These are phyloP conservation scores for Mus pahari DNA, from an alignment of 2,113 vertebrate species.

Conservation along the genomic window DNA sequence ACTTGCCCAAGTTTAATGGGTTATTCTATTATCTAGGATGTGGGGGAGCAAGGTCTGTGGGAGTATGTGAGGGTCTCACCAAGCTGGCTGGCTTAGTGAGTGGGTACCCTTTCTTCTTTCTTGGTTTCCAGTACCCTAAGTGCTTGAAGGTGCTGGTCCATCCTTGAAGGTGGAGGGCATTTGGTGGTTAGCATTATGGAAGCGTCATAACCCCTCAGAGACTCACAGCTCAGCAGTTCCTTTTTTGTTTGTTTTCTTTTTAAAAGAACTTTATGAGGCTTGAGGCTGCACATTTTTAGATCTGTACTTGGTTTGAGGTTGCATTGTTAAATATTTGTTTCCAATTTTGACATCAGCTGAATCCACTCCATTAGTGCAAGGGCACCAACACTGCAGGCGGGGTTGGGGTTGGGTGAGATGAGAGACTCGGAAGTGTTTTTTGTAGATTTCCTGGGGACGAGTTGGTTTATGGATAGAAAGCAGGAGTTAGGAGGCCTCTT, in stretches of 20 bases:
- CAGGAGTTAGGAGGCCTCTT: conserved; percentile 30
- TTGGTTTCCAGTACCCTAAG: conserved; percentile 14
- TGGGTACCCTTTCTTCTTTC: conserved; percentile 50
- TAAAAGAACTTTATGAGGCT: conserved; percentile 62
- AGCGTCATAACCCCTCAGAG: conserved; percentile 14
- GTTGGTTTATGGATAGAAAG: conserved; percentile 11
- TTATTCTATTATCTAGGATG: conserved; percentile 30
- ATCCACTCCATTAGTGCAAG: conserved; percentile 44
- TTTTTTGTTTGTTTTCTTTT: not conserved
- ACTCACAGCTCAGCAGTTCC: conserved; percentile 32
- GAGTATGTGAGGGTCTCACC: conserved; percentile 19
- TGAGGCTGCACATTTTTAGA: conserved; percentile 57
- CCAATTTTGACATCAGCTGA: conserved; percentile 60
- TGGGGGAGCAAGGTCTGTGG: conserved; percentile 52
- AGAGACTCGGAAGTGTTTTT: conserved; percentile 54
- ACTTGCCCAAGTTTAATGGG: conserved; percentile 31
- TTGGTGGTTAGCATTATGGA: conserved; percentile 53
- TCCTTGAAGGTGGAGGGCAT: conserved; percentile 13
- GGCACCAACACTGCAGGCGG: not conserved
- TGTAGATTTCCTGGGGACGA: not conserved
- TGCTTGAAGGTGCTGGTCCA: conserved; percentile 23
- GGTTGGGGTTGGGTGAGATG: not conserved
- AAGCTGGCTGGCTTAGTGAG: not conserved
- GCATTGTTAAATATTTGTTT: conserved; percentile 66
- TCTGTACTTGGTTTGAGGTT: conserved; percentile 54